Base-by-base conservation (phyloP, 2,113 vertebrate species). In the Etheostoma spectabile region DNA sequence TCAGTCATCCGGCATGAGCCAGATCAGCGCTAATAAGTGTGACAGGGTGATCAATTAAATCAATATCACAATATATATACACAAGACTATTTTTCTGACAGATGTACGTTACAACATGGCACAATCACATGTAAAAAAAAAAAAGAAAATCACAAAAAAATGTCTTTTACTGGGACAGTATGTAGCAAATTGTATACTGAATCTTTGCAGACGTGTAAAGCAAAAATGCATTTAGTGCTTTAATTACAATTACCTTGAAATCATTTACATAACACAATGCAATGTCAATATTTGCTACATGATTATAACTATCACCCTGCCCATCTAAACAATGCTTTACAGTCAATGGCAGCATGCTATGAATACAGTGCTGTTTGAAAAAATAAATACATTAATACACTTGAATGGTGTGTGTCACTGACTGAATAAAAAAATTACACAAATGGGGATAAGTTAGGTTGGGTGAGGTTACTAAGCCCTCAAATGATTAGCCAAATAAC, bases 1-100 rank as follows among this genome's bases (percentile, higher is more conserved):
- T 82, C 66, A 56, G 74, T 74, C 79, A 77, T 55, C 61, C 52
- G 30, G 51, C 53, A 80, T n/a, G 67, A n/a, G 83, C 71, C 82
- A 52, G 69, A 80, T 59, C 64, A 67, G 66, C 18, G 59, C 38
- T 68, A 60, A 84, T 88, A 71, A 75, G 61, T 49, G 8, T 12
- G 19, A n/a, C 63, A 59, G 16, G 15, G 30, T 24, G 62, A 74
- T 33, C 55, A 72, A 60, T 74, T 6, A 78, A 55, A 67, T 74
- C 49, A 55, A 64, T 76, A 61, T n/a, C 12, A 19, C 48, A 48
- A 21, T 65, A 55, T 14, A 5, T 3, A n/a, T 33, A n/a, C n/a
- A 35, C 38, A 38, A 57, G 55, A 57, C 15, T 57, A 57, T n/a
- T 30, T 19, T 27, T 66, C 45, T 64, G 18, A 19, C 2, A 48